Evolutionary conservation across 37 sponge, comb jelly and placozoan genomes (phyloP), one percentile per base, ranked within the genome.

Genomic region (Dysidea cf. avara): DNA sequence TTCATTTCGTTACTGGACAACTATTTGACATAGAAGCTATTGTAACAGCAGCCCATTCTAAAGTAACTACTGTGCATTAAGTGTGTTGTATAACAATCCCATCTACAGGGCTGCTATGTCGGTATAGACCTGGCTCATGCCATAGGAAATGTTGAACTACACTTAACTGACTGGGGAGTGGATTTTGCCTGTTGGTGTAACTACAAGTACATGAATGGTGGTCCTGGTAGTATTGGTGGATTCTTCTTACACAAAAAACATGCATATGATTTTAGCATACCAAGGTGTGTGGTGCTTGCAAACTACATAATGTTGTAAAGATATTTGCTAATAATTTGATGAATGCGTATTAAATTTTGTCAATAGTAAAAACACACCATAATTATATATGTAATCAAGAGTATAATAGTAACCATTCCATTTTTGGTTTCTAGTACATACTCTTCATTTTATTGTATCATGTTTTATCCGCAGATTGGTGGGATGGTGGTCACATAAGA

Each of bases 401-500:
- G n/a, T n/a, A n/a, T n/a, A n/a, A n/a, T n/a, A n/a, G n/a, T n/a
- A n/a, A n/a, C n/a, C n/a, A n/a, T n/a, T n/a, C n/a, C n/a, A n/a
- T n/a, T n/a, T n/a, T n/a, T n/a, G n/a, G n/a, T n/a, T n/a, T n/a
- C n/a, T n/a, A n/a, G n/a, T n/a, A n/a, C n/a, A n/a, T n/a, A n/a
- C n/a, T n/a, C n/a, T n/a, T n/a, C n/a, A n/a, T n/a, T n/a, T n/a
- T n/a, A n/a, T n/a, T n/a, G n/a, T n/a, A n/a, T n/a, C n/a, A n/a
- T n/a, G n/a, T n/a, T n/a, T n/a, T 34, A 11, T 12, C 3, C 39
- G 2, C 53, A 79, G 96, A 38, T 36, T 96, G 48, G 28, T 67
- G n/a, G 96, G 96, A 20, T 96, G 96, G 96, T 92, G 89, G 92
- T 75, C 86, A 20, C 89, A 92, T 53, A 85, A 86, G 36, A 63